These are phyloP conservation scores for Paedocypris sp. DNA, from an alignment of 2,113 vertebrate genomes.

Conservation along the genomic window DNA sequence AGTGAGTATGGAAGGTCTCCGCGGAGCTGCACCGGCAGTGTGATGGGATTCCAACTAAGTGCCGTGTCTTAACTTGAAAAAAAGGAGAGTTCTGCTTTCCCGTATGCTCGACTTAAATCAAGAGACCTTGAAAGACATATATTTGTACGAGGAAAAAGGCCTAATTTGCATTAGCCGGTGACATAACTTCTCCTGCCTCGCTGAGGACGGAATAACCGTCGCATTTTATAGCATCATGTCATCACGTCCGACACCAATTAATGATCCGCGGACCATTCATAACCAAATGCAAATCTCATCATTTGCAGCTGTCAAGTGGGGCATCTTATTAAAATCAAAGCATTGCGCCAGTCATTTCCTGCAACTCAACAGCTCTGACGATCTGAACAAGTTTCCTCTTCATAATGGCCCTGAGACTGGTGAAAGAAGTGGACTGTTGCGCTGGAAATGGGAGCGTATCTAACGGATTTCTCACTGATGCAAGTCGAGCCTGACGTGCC, in stretches of 20 bases:
- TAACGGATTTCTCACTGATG: background rate
- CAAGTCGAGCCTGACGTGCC: background rate
- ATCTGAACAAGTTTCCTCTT: background rate
- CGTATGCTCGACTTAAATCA: constrained; percentile 7
- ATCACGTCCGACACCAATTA: constrained; percentile 12
- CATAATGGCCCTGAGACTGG: background rate
- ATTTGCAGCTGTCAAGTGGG: constrained; percentile 19
- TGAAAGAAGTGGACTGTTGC: background rate
- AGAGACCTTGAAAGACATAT: constrained; percentile 1
- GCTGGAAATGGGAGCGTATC: background rate
- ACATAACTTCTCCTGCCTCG: background rate
- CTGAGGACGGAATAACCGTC: background rate
- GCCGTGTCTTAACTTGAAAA: background rate
- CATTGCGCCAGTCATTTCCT: constrained; percentile 12
- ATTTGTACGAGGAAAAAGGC: constrained; percentile 8
- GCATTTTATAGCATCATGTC: constrained; percentile 13
- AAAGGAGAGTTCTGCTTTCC: background rate
- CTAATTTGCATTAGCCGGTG: background rate
- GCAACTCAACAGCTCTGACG: background rate
- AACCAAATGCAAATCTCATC: constrained; percentile 27
- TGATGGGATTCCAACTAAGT: background rate
- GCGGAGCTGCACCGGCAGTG: background rate
- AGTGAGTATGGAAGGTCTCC: background rate
- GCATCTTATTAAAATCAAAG: constrained; percentile 19
- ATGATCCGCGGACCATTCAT: constrained; percentile 7